These are phyloP conservation scores for Caenorhabditis latens DNA, from an alignment of 1,140 invertebrate species.

Conservation along the genomic window DNA sequence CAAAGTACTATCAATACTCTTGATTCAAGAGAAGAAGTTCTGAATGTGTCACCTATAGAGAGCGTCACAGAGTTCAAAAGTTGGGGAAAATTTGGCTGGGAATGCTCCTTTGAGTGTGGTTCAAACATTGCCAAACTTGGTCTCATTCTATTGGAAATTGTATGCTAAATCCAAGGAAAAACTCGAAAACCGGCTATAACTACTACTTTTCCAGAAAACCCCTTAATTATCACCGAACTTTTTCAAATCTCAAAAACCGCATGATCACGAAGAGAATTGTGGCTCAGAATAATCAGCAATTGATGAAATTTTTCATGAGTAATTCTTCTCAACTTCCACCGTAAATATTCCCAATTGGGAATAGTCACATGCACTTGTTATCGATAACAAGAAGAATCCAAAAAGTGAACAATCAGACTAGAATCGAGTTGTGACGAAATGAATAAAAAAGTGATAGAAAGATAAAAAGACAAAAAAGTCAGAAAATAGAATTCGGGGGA, in stretches of 20 bases:
- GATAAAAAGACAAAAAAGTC: too few species aligned
- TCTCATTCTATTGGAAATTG: not conserved
- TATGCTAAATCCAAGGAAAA: too few species aligned
- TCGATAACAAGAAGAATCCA: not conserved
- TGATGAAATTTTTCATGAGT: not conserved
- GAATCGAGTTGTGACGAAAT: not conserved
- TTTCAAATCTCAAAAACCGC: not conserved
- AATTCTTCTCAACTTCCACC: not conserved
- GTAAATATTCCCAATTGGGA: constrained; percentile 8
- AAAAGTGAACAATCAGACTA: constrained; percentile 14
- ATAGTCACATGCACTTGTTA: not conserved
- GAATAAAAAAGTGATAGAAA: not conserved
- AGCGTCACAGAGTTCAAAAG: constrained; percentile 1
- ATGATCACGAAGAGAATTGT: not conserved
- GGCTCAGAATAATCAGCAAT: too few species aligned
- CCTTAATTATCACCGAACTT: too few species aligned
- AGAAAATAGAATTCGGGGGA: too few species aligned
- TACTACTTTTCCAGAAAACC: too few species aligned
- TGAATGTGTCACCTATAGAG: too few species aligned
- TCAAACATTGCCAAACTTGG: not conserved
- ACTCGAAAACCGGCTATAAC: too few species aligned
- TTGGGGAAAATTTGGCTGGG: not conserved
- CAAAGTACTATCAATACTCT: too few species aligned
- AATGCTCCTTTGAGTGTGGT: too few species aligned
- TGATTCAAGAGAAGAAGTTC: too few species aligned